Evolutionary conservation across 1,140 invertebrate species (phyloP).

Genomic region (Cydia pomonella): DNA sequence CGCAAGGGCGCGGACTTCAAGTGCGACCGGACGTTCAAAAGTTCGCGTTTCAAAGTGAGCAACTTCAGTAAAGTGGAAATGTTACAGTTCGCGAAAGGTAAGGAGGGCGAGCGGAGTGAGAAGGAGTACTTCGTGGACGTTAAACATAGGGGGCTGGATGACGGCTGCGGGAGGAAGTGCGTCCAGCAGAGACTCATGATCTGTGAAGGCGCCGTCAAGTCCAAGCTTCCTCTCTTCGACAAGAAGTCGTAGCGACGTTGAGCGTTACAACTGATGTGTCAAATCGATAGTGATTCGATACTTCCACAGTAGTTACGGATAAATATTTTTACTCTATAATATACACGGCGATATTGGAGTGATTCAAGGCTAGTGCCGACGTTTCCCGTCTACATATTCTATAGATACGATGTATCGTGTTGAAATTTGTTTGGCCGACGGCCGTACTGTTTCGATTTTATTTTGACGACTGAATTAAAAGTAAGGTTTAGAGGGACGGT

Average conservation of each 20-base stretch:
- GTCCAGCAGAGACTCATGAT: conserved; percentile 83
- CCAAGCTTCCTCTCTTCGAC: conserved; percentile 92
- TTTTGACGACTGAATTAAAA: conserved; percentile 32
- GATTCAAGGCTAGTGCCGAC: conserved; percentile 49
- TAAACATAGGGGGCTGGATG: conserved; percentile 53
- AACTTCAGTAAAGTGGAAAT: conserved; percentile 45
- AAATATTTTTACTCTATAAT: conserved; percentile 18
- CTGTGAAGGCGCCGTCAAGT: conserved; percentile 91
- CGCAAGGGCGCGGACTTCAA: conserved; percentile 82
- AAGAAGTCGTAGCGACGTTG: conserved; percentile 81
- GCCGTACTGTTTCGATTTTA: conserved; percentile 19
- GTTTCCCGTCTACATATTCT: conserved; percentile 9
- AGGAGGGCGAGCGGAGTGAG: conserved; percentile 32
- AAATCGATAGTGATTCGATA: conserved; percentile 14
- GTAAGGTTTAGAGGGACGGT: conserved; percentile 18
- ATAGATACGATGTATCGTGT: conserved; percentile 20
- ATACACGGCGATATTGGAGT: conserved; percentile 32
- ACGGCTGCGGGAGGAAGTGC: conserved; percentile 51
- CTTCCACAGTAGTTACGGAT: conserved; percentile 24
- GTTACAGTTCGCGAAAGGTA: conserved; percentile 40
- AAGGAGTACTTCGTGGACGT: conserved; percentile 60
- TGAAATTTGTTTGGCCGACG: conserved; percentile 6
- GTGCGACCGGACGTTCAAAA: conserved; percentile 47
- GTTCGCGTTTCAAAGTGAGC: conserved; percentile 41
- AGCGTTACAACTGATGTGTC: background rate